Percentiles rank a stretch among this genome's conserved stretches.
Conservation (phyloP, 1,140 invertebrate genomes). For the Micrasema longulum region DNA sequence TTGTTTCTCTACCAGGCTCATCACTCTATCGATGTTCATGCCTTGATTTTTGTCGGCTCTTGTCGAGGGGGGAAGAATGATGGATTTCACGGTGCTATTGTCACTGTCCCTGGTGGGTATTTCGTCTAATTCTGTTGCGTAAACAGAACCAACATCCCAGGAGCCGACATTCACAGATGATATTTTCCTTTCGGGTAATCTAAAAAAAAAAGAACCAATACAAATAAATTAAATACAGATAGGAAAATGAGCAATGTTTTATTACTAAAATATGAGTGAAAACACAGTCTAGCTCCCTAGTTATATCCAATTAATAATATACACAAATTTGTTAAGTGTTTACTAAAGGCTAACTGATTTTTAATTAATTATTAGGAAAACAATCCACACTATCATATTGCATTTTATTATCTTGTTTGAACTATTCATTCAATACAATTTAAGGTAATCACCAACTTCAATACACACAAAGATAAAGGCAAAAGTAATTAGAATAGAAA, state of each 20-base stretch:
- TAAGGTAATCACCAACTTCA: too few relatives aligned
- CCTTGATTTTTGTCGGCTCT: neutral
- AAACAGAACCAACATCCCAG: constrained; percentile 15
- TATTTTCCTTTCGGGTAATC: constrained; percentile 11
- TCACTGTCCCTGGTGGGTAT: constrained; percentile 56
- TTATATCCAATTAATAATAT: too few relatives aligned
- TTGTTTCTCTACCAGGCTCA: constrained; percentile 33
- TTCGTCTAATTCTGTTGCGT: constrained; percentile 55
- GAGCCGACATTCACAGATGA: constrained; percentile 2
- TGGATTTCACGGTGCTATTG: constrained; percentile 8
- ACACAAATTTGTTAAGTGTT: too few relatives aligned
- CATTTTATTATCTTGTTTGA: too few relatives aligned
- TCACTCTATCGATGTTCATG: constrained; percentile 20
- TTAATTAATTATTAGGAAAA: too few relatives aligned
- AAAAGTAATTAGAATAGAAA: neutral
- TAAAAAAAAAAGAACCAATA: constrained; percentile 24
- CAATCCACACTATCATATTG: too few relatives aligned
- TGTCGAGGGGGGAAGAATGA: neutral
- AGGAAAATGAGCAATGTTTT: too few relatives aligned
- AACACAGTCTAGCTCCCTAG: too few relatives aligned
- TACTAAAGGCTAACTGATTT: too few relatives aligned
- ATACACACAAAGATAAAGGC: neutral
- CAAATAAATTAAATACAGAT: too few relatives aligned
- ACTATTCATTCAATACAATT: too few relatives aligned
- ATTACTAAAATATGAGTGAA: too few relatives aligned